Conservation (phyloP, 1,140 invertebrate species). For the Drosophila serrata region DNA sequence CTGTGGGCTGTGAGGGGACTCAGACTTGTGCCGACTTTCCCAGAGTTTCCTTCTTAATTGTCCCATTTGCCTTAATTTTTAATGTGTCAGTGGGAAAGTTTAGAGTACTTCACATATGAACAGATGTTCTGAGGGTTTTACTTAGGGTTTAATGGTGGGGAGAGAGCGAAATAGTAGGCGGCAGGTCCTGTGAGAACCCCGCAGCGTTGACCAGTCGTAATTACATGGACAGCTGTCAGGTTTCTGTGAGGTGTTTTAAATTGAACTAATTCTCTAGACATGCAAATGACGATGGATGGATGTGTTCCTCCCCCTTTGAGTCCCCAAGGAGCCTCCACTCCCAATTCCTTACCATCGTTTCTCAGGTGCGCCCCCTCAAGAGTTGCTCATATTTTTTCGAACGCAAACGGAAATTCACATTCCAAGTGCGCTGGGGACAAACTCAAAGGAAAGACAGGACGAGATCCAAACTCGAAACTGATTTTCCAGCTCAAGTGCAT, state of each 20-base stretch:
- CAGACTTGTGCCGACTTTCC: constrained; percentile 20
- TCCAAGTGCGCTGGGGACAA: constrained; percentile 15
- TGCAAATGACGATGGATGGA: constrained; percentile 29
- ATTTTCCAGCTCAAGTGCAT: constrained; percentile 58
- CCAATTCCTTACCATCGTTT: background rate
- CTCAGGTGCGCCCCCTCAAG: constrained; percentile 4
- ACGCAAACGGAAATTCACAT: constrained; percentile 28
- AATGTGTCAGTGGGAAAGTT: constrained; percentile 53
- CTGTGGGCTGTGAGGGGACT: background rate
- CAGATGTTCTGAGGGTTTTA: constrained; percentile 34
- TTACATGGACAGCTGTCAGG: constrained; percentile 46
- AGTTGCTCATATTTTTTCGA: constrained; percentile 29
- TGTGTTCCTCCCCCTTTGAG: background rate
- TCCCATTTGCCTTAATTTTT: constrained; percentile 54
- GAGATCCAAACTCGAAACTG: constrained; percentile 26
- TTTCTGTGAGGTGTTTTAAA: constrained; percentile 39
- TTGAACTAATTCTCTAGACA: constrained; percentile 27
- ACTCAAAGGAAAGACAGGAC: constrained; percentile 27
- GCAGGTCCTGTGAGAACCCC: constrained; percentile 2
- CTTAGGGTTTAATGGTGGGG: background rate
- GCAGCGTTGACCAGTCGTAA: constrained; percentile 33
- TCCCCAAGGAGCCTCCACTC: background rate
- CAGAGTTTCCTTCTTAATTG: constrained; percentile 35
- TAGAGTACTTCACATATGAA: constrained; percentile 22
- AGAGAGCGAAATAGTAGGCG: background rate